Base-by-base conservation (phyloP, 2,113 vertebrate species). In the Podarcis muralis region DNA sequence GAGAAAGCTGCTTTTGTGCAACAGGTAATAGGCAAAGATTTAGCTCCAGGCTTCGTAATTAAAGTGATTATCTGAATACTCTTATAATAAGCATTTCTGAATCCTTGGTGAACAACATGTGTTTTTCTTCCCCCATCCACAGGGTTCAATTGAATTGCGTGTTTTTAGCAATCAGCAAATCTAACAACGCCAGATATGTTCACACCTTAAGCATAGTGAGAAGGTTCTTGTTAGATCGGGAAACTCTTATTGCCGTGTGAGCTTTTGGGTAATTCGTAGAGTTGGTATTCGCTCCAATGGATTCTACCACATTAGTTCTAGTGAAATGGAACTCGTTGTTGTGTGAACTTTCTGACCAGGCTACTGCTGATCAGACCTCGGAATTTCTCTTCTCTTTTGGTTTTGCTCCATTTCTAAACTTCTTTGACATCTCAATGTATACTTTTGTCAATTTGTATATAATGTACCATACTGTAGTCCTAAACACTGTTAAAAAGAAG, bases 11-110 rank as follows among this genome's bases (percentile, higher is more conserved):
- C 97, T 97, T 99, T 98, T 97, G 97, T 99, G 93, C 98, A 98
- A 97, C 98, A 99, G 97, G 98, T 99, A 97, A 99, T 99, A 97
- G 98, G 98, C 94, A 98, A 98, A 97, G 97, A 98, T 96, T 95
- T 98, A 96, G 97, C 97, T 93, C 97, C 97, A 96, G 98, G 98
- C 94, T 97, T 99, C 97, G 98, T 99, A 96, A 98, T 99, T 97
- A 98, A 98, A 97, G 98, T 99, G 95, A 98, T 99, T 97, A 98
- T 99, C 96, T 99, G 97, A 99, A 94, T 69, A 83, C 81, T 78
- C 16, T 68, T 68, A 86, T 93, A 88, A 91, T 35, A 1, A 94
- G 89, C 15, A 0, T 92, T 95, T 92, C 84, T 86, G 88, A 93
- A 90, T 79, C 93, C 94, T 94, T 94, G 91, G 80, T 92, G 87